Evolutionary conservation across 2,797 vertebrate genomes (phyloP).

Genomic region (Rhinichthys osculus): DNA sequence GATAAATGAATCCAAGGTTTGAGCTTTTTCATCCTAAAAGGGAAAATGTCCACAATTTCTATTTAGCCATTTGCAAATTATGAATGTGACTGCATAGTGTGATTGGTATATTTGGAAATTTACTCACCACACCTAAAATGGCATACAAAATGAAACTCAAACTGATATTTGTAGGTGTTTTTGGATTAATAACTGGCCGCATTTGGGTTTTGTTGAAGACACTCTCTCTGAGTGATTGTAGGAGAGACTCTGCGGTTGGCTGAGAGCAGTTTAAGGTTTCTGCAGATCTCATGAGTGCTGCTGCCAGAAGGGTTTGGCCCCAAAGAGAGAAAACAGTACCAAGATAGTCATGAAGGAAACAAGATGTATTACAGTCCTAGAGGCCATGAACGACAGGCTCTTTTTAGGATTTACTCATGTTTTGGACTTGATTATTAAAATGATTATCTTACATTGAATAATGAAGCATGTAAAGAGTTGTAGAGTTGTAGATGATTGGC

Average conservation of each 20-base stretch:
- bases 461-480: constrained; percentile 5
- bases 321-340: neutral
- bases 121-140: constrained; percentile 63
- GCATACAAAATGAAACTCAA: constrained; percentile 63
- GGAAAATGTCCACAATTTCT: neutral
- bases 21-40: constrained; percentile 75
- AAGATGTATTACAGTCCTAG: neutral
- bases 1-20: constrained; percentile 73
- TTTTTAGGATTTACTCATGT: neutral
- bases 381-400: too few relatives aligned
- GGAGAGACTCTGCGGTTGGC: constrained; percentile 33
- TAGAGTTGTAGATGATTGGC: neutral
- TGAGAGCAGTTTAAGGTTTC: constrained; percentile 45
- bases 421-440: neutral
- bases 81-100: too few relatives aligned
- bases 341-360: neutral
- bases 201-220: constrained; percentile 57
- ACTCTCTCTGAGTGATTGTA: constrained; percentile 42
- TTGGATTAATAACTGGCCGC: constrained; percentile 49
- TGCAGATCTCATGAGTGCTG: neutral
- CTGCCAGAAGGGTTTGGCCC: neutral
- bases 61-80: neutral
- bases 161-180: constrained; percentile 52
- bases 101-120: neutral
- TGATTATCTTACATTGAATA: constrained; percentile 19